phyloP scores from a whole-genome alignment of 2,113 vertebrate genomes.

The Chamaetylas fuelleborni region DNA sequence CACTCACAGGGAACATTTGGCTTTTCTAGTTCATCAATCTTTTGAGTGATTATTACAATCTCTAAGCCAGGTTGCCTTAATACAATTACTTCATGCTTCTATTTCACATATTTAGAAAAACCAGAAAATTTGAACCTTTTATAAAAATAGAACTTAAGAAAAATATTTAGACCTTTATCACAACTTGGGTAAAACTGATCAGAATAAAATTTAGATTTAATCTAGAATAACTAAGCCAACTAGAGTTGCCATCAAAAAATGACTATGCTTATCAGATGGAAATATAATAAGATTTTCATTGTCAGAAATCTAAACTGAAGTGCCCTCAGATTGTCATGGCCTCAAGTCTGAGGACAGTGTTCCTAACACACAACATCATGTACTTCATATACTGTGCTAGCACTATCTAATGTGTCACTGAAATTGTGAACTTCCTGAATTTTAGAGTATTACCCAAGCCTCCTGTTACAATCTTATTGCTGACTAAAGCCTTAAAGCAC shows the following conservation, averaged over 20 bases:
- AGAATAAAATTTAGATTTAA: not conserved
- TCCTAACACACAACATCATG: accelerated
- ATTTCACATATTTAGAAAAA: not conserved
- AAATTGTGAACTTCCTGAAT: not conserved
- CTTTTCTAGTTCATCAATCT: not conserved
- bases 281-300: not conserved
- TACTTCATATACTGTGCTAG: not conserved
- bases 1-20: not conserved
- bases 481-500: not conserved
- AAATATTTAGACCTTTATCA: not conserved
- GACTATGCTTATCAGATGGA: not conserved
- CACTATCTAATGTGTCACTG: not conserved
- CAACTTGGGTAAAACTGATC: not conserved
- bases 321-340: not conserved
- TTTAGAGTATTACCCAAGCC: not conserved
- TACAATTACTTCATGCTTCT: not conserved
- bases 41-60: not conserved
- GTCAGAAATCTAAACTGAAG: not conserved
- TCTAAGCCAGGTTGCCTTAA: not conserved
- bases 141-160: not conserved
- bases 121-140: not conserved
- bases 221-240: not conserved
- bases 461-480: not conserved
- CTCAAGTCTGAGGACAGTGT: accelerated
- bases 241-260: not conserved